Evolutionary conservation across 2,888 invertebrate species (phyloP).

Genomic region (Synanthedon andrenaeformis): DNA sequence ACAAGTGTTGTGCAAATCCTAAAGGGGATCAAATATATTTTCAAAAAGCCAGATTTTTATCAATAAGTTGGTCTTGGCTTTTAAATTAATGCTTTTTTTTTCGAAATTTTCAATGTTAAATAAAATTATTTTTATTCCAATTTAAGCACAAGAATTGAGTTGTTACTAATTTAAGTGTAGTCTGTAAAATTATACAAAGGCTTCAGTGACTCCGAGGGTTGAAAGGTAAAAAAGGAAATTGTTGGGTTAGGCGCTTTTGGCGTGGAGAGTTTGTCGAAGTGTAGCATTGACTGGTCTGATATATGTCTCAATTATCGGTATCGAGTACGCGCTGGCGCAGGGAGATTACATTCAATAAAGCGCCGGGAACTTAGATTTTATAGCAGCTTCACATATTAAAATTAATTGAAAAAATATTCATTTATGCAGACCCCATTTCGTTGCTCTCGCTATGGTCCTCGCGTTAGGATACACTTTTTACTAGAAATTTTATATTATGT

Average conservation of each 20-base stretch:
- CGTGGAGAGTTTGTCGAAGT: constrained; percentile 1
- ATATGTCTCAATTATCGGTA: constrained; percentile 54
- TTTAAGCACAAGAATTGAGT: too few species aligned
- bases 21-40: too few species aligned
- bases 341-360: constrained; percentile 37
- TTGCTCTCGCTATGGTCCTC: constrained; percentile 12
- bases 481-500: too few species aligned
- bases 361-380: constrained; percentile 23
- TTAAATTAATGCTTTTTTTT: too few species aligned
- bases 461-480: constrained; percentile 4
- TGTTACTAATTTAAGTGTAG: too few species aligned
- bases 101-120: too few species aligned
- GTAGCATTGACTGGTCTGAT: constrained; percentile 24
- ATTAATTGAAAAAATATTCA: constrained; percentile 20
- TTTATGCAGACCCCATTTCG: constrained; percentile 6
- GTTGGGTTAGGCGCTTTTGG: constrained; percentile 11
- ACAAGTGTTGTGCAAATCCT: too few species aligned
- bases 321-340: constrained; percentile 33
- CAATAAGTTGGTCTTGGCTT: too few species aligned
- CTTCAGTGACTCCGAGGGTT: too few species aligned
- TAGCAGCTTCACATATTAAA: constrained; percentile 22
- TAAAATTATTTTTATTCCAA: too few species aligned
- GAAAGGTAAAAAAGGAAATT: background rate
- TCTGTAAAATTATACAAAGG: too few species aligned
- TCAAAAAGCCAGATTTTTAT: too few species aligned